Percentiles rank a stretch among this genome's conserved stretches.
Evolutionary conservation across 2,888 invertebrate genomes (phyloP).

Genomic region (Pediacus dermestoides): DNA sequence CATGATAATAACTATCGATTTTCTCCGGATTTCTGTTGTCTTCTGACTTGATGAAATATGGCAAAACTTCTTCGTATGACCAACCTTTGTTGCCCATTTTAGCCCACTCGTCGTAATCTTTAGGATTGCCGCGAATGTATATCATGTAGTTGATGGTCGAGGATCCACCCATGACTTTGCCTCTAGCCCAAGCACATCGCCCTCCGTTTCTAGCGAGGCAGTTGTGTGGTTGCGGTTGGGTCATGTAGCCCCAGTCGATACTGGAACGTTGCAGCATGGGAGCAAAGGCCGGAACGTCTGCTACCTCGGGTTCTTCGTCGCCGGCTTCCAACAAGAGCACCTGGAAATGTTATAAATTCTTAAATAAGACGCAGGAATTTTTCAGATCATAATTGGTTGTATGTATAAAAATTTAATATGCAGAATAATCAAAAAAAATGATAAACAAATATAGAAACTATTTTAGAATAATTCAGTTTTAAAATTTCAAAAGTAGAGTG

Average conservation of each 20-base stretch:
- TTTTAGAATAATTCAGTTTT: too few species aligned
- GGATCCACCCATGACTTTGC: constrained; percentile 66
- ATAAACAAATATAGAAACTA: too few species aligned
- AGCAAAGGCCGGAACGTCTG: constrained; percentile 61
- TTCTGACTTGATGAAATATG: constrained; percentile 68
- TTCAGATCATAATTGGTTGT: too few species aligned
- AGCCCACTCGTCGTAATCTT: constrained; percentile 66
- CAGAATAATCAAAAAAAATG: too few species aligned
- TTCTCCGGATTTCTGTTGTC: constrained; percentile 58
- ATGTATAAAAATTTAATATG: too few species aligned
- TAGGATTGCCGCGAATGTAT: constrained; percentile 58
- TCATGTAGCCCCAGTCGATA: constrained; percentile 67
- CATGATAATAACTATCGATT: constrained; percentile 57
- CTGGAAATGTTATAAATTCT: too few species aligned
- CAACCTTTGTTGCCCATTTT: constrained; percentile 60
- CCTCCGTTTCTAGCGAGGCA: constrained; percentile 58
- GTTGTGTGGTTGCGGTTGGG: constrained; percentile 59
- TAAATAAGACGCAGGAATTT: too few species aligned
- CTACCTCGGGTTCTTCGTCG: constrained; percentile 60
- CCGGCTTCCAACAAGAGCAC: constrained; percentile 62
- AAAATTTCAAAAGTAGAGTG: too few species aligned
- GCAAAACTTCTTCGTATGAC: constrained; percentile 62
- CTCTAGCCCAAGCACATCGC: constrained; percentile 60
- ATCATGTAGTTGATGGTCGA: constrained; percentile 66
- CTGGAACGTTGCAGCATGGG: constrained; percentile 56